Evolutionary conservation across 2,113 vertebrate species (phyloP), one percentile per base, ranked within the genome.

Genomic region (Vidua macroura): DNA sequence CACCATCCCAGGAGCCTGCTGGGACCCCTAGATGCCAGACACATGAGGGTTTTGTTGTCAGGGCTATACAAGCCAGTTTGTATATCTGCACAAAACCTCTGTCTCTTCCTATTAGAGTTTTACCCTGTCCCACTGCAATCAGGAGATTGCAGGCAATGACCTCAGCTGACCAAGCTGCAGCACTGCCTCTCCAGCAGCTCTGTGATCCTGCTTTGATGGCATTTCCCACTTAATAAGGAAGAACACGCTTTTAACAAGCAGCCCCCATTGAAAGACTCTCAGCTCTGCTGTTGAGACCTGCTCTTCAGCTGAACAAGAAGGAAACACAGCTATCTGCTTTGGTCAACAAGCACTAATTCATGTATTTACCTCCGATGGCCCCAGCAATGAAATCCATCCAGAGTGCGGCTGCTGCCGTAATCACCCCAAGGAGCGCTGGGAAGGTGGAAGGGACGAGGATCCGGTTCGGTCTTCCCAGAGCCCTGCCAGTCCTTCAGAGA

Each of bases 351-450:
- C 56, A 18, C 28, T 31, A 43, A 28, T 37, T 69, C 6, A 18
- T 17, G 64, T 70, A 93, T 95, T 97, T 98, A 99, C 99, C 99
- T 99, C 99, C 99, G 15, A 99, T 96, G 56, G 99, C 99, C 86
- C 99, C 99, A 11, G 99, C 99, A 84, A 99, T 93, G 97, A 99
- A 99, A 97, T 99, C 98, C 92, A 99, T 98, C 95, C 98, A 95
- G 89, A 30, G 2, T 3, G 67, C 31, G 22, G 33, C 90, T 81
- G 93, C 92, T 69, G 95, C 79, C 48, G 92, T 53, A 53, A 67
- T 44, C 49, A 55, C 78, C 70, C 67, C 20, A 77, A 18, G 23
- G 41, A 88, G 66, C 2, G 4, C 43, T 30, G 53, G n/a, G 62
- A 35, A 83, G 37, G 46, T 2, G 6, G 75, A 13, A 86, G 69